Conservation (phyloP, 2,113 vertebrate species). For the Notiomystis cincta region DNA sequence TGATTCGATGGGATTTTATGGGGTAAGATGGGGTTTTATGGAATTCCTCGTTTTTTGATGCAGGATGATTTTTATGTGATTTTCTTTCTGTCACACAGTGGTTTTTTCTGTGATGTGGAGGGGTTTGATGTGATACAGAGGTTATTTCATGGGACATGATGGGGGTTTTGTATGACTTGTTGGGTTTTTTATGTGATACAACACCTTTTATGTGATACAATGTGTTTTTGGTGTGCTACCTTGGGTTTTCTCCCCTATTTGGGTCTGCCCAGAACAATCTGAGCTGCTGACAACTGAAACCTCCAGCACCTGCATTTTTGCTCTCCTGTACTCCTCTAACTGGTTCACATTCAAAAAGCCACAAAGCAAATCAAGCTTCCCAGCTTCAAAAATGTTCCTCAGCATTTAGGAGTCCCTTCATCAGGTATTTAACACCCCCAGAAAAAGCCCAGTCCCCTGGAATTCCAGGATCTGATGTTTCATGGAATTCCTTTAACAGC, state of each 20-base stretch:
- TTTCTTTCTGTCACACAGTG: background rate
- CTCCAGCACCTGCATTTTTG: background rate
- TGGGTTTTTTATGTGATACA: background rate
- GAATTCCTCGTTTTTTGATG: background rate
- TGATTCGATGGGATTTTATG: accelerated
- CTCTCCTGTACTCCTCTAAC: background rate
- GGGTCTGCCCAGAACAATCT: background rate
- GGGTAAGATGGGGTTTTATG: background rate
- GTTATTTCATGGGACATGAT: accelerated
- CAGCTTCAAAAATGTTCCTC: background rate
- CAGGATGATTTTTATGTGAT: background rate
- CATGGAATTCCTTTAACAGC: background rate
- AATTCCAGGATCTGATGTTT: background rate
- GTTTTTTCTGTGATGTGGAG: background rate
- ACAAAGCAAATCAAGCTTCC: background rate
- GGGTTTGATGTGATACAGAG: background rate
- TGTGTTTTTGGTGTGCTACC: accelerated
- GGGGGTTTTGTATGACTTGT: background rate
- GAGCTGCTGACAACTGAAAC: background rate
- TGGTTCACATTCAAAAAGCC: background rate
- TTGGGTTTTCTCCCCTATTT: accelerated
- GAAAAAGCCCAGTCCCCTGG: background rate
- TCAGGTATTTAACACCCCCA: background rate
- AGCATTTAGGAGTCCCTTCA: background rate
- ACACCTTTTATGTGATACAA: no score